Evolutionary conservation across 1,140 invertebrate species (phyloP).

Genomic region (Eurytemora carolleeae): DNA sequence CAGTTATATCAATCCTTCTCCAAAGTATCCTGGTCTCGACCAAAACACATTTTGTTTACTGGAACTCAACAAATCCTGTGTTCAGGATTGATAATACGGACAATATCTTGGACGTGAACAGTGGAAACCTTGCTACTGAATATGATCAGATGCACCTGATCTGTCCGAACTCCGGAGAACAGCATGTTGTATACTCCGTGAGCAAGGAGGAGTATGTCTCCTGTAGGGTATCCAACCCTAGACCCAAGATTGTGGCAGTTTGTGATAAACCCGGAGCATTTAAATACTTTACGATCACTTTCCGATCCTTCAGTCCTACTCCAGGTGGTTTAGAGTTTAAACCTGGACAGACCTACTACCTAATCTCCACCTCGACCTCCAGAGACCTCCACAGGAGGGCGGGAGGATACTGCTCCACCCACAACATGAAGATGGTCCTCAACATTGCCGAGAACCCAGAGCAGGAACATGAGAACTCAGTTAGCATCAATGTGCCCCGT

Average conservation of each 20-base stretch:
- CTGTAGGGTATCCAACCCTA: conserved; percentile 80
- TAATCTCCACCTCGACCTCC: conserved; percentile 77
- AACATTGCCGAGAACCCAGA: conserved; percentile 42
- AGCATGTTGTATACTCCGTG: conserved; percentile 21
- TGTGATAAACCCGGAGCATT: conserved; percentile 86
- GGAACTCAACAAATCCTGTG: conserved; percentile 37
- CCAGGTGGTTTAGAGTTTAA: conserved; percentile 80
- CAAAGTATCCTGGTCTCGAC: too few relatives aligned
- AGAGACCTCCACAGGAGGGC: conserved; percentile 72
- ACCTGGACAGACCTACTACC: conserved; percentile 84
- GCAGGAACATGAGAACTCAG: too few relatives aligned
- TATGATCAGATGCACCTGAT: conserved; percentile 91
- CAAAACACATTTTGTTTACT: conserved; percentile 13
- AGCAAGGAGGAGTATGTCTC: conserved; percentile 88
- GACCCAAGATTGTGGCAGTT: conserved; percentile 74
- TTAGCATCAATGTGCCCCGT: too few relatives aligned
- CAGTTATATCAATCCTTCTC: too few relatives aligned
- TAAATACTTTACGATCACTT: conserved; percentile 90
- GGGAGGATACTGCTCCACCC: conserved; percentile 64
- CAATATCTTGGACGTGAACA: conserved; percentile 87
- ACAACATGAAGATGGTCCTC: conserved; percentile 91
- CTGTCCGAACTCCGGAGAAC: conserved; percentile 58
- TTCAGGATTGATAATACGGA: conserved; percentile 93
- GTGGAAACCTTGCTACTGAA: conserved; percentile 73
- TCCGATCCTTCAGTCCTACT: conserved; percentile 83